Evolutionary conservation across 2,888 invertebrate species (phyloP).

Genomic region (Linnaemya vulpina): DNA sequence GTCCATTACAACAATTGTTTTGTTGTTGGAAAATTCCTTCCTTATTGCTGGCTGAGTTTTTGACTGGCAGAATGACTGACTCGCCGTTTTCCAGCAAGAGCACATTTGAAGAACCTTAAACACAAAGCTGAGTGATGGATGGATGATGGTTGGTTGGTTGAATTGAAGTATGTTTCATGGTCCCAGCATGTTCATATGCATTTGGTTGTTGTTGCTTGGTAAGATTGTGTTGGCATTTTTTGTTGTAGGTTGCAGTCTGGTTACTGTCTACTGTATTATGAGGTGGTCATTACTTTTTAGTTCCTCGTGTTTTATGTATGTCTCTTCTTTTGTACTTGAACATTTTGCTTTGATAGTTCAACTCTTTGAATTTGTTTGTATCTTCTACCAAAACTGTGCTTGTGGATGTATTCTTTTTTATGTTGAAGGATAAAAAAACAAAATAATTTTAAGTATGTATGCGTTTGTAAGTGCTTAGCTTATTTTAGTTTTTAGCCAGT

Average conservation of each 20-base stretch:
- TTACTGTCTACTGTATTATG: constrained; percentile 79
- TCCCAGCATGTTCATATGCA: constrained; percentile 29
- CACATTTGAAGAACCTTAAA: constrained; percentile 35
- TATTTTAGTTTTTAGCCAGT: constrained; percentile 21
- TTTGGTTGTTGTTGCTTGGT: constrained; percentile 72
- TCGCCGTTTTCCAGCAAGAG: not conserved
- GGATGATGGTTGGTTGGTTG: constrained; percentile 76
- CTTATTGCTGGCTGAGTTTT: constrained; percentile 4
- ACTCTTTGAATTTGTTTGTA: constrained; percentile 38
- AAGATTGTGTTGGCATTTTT: constrained; percentile 65
- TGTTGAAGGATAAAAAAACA: constrained; percentile 48
- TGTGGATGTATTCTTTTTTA: constrained; percentile 19
- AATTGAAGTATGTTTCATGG: constrained; percentile 74
- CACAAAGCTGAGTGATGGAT: constrained; percentile 71
- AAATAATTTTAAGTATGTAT: not conserved
- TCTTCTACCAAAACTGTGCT: constrained; percentile 15
- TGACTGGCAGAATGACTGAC: constrained; percentile 16
- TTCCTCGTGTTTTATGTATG: constrained; percentile 73
- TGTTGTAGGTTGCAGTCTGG: constrained; percentile 76
- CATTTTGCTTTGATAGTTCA: constrained; percentile 35
- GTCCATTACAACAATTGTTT: constrained; percentile 31
- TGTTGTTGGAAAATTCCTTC: constrained; percentile 14
- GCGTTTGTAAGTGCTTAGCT: not conserved
- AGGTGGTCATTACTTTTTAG: constrained; percentile 80
- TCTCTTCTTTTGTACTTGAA: constrained; percentile 28